These are phyloP conservation scores for Megaceryle maxima DNA, from an alignment of 2,113 vertebrate species.

Conservation along the genomic window DNA sequence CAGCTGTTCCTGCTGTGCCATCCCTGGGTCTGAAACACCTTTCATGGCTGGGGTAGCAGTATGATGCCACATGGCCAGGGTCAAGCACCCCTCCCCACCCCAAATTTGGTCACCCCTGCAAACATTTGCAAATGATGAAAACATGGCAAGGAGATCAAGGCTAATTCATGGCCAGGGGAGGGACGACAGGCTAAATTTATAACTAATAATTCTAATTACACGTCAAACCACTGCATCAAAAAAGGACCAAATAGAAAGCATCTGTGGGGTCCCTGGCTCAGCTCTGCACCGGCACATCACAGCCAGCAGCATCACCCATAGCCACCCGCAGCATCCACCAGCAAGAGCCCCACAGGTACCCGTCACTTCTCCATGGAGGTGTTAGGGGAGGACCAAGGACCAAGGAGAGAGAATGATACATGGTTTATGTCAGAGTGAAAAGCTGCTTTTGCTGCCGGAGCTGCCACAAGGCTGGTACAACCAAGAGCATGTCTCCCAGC, in stretches of 20 bases:
- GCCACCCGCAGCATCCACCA: not conserved
- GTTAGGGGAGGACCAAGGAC: fast-evolving
- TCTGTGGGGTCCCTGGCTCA: fast-evolving
- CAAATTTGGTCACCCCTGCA: fast-evolving
- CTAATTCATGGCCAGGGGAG: not conserved
- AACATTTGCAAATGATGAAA: not conserved
- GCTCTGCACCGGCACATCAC: fast-evolving
- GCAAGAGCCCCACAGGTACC: not conserved
- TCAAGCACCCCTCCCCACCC: not conserved
- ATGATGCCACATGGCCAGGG: fast-evolving
- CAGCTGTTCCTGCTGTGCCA: not conserved
- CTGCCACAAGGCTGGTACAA: not conserved
- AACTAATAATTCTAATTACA: not conserved
- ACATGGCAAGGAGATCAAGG: fast-evolving
- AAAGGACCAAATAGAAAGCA: not conserved
- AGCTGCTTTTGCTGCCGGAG: not conserved
- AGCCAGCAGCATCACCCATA: not conserved
- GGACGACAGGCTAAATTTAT: not conserved
- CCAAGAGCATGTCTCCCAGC: not conserved
- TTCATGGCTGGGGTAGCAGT: fast-evolving
- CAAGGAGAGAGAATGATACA: fast-evolving
- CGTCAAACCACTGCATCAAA: not conserved
- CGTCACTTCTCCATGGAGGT: not conserved
- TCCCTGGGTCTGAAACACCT: not conserved
- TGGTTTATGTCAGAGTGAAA: not conserved